Evolutionary conservation across 2,888 invertebrate genomes (phyloP), one percentile per base, ranked within the genome.

Genomic region (Nipponacmea schrenckii): DNA sequence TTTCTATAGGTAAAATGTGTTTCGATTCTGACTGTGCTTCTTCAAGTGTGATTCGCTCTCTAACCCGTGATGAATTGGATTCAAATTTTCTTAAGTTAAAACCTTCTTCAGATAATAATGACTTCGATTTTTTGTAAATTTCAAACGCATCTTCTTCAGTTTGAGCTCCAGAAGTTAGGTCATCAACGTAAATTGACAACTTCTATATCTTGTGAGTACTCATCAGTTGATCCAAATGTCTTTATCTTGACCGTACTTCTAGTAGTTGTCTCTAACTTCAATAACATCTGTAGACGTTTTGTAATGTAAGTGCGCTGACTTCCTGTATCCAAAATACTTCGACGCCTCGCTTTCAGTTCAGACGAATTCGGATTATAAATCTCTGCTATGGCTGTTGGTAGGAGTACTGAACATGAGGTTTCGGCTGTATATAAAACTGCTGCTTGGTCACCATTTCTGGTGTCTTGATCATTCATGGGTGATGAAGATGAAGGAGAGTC

Each of bases 71-170:
- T 50, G 50, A 50, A 50, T n/a, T 50, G 2, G 50, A n/a, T 5
- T 15, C 50, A 50, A 50, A 50, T 20, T 50, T 50, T 50, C 50
- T 50, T n/a, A 50, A 50, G 15, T 50, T 50, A 50, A 50, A 50
- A n/a, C 50, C 50, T 1, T 17, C 50, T 50, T 50, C 50, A n/a
- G 50, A 12, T 50, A n/a, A 50, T n/a, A 17, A 15, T 8, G 50
- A 50, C 20, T 50, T 50, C 20, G 50, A 50, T 50, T 50, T 50
- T 17, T 50, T 14, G 17, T n/a, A 50, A 17, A 50, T n/a, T 1
- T 50, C 17, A 20, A 50, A 50, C 12, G 50, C 50, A 8, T 50
- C 50, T n/a, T 50, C 50, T 8, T 50, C 50, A n/a, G 12, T 50
- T 50, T 50, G 12, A 15, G 50, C 50, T 50, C 50, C 50, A 10